phyloP scores from a whole-genome alignment of 1,140 invertebrate species.

The Ceratina calcarata region DNA sequence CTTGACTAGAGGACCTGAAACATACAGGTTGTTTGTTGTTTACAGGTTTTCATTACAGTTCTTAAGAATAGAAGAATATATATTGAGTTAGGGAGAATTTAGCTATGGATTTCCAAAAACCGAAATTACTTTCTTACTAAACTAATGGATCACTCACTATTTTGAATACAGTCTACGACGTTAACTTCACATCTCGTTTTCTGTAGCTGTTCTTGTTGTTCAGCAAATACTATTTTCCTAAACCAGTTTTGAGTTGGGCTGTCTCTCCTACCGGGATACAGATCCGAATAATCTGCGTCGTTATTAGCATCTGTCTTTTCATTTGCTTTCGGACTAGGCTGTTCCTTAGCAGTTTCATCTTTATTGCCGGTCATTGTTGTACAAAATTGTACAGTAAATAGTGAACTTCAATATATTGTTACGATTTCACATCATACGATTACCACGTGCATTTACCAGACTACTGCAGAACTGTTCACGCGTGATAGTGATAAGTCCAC shows the following conservation, averaged over 20 bases:
- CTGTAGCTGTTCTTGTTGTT: slow-evolving; percentile 85
- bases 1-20: slow-evolving; percentile 89
- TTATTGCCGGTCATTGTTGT: slow-evolving; percentile 40
- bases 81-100: background rate
- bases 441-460: background rate
- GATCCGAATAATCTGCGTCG: slow-evolving; percentile 78
- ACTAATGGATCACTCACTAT: slow-evolving; percentile 81
- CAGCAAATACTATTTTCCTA: slow-evolving; percentile 82
- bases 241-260: slow-evolving; percentile 80
- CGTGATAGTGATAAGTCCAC: too few species aligned
- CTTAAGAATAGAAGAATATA: background rate
- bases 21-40: background rate
- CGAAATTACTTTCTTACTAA: background rate
- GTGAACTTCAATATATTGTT: slow-evolving; percentile 48
- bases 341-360: too few species aligned
- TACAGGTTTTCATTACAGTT: too few species aligned
- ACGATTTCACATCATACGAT: background rate
- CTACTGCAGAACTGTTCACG: too few species aligned
- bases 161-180: slow-evolving; percentile 87
- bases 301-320: background rate
- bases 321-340: background rate
- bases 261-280: slow-evolving; percentile 91
- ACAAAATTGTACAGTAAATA: slow-evolving; percentile 60
- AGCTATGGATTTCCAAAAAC: too few species aligned
- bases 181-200: slow-evolving; percentile 91